A percentile compares a stretch with the other conserved stretches of the same genome.
Evolutionary conservation across 2,113 vertebrate species (phyloP).

Genomic region (Forbesichthys agassizii): DNA sequence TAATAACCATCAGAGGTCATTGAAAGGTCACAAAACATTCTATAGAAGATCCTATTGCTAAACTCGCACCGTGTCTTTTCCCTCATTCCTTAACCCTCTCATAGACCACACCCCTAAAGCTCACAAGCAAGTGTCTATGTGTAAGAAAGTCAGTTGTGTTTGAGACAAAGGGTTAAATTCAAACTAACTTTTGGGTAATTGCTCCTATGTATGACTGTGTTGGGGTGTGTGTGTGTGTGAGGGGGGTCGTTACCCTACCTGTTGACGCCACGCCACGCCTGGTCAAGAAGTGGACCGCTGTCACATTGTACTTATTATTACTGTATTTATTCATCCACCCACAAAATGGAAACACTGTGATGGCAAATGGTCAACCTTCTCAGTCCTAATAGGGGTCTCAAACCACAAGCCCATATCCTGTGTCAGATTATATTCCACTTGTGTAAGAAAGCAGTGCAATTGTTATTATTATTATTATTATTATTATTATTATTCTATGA

Average conservation of each 20-base stretch:
- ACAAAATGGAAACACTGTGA: too few species aligned
- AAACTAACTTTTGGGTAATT: neutral
- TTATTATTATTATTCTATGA: conserved; percentile 53
- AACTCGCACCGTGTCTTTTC: conserved; percentile 8
- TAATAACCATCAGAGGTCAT: conserved; percentile 38
- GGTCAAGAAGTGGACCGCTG: too few species aligned
- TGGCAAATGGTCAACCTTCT: conserved; percentile 19
- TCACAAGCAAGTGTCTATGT: neutral
- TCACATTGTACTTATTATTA: too few species aligned
- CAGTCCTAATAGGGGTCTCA: conserved; percentile 46
- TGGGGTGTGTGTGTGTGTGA: neutral
- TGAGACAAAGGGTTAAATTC: neutral
- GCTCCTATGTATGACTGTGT: neutral
- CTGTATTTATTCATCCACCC: too few species aligned
- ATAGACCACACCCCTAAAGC: neutral
- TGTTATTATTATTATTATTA: conserved; percentile 65
- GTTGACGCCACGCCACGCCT: neutral
- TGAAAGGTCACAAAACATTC: conserved; percentile 38
- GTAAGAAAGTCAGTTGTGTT: too few species aligned
- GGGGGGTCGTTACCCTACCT: conserved; percentile 11
- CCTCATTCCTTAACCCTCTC: neutral
- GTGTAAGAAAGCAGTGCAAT: conserved; percentile 80
- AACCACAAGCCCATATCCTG: conserved; percentile 55
- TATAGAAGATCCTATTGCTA: conserved; percentile 10
- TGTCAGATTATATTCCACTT: conserved; percentile 75